Conservation (phyloP, 1,140 invertebrate genomes). For the Dolichoris vasculosae region DNA sequence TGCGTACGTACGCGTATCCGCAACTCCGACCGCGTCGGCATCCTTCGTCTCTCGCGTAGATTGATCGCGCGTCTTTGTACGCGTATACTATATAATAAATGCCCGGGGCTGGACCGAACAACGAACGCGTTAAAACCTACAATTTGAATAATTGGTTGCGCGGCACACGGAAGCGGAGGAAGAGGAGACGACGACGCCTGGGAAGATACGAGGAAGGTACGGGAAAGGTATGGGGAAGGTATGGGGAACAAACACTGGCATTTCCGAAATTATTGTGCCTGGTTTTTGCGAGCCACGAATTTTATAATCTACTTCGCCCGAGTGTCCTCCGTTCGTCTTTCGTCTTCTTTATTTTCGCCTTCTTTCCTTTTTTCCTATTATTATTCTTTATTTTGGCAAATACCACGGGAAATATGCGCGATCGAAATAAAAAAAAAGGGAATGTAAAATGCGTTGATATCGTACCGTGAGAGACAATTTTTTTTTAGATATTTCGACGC, state of each 20-base stretch:
- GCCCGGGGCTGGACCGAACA: neutral
- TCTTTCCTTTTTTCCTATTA: neutral
- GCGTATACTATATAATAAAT: slow-evolving; percentile 15
- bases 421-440: too few species aligned
- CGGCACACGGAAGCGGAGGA: neutral
- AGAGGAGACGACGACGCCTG: slow-evolving; percentile 9
- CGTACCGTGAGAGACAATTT: too few species aligned
- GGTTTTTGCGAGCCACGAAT: neutral
- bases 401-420: neutral
- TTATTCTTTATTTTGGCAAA: neutral
- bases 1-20: too few species aligned
- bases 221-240: too few species aligned
- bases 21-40: neutral
- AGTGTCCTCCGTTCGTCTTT: neutral
- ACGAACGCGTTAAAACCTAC: slow-evolving; percentile 25
- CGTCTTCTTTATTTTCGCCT: neutral
- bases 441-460: neutral
- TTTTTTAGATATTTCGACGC: too few species aligned
- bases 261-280: slow-evolving; percentile 20
- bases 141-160: slow-evolving; percentile 49
- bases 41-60: neutral
- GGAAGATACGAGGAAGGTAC: neutral
- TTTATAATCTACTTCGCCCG: neutral
- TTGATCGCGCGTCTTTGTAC: neutral
- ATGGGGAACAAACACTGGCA: slow-evolving; percentile 2